Percentiles rank a stretch among this genome's conserved stretches.
Evolutionary conservation across 2,797 vertebrate genomes (phyloP).

Genomic region (Zenarchopterus dispar): DNA sequence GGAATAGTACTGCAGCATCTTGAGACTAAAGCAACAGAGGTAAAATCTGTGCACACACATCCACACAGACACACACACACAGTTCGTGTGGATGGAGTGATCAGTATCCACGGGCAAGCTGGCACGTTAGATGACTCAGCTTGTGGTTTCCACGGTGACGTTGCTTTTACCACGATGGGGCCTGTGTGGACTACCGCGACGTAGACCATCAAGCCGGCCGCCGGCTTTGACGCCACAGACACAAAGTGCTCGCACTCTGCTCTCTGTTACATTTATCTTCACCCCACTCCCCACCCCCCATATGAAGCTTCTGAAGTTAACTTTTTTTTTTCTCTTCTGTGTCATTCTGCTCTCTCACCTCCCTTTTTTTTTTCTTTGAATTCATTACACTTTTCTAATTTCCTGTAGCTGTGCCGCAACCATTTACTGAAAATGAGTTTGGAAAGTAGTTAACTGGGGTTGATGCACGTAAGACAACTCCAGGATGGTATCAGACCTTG

Average conservation of each 20-base stretch:
- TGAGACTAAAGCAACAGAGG: no score
- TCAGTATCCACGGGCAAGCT: no score
- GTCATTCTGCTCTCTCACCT: slow-evolving; percentile 2
- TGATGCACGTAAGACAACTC: slow-evolving; percentile 46
- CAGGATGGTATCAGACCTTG: slow-evolving; percentile 54
- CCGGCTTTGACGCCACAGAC: no score
- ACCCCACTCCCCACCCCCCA: slow-evolving; percentile 1
- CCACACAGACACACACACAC: no score
- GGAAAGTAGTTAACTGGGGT: slow-evolving; percentile 59
- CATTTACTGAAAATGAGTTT: slow-evolving; percentile 67
- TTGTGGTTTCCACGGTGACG: slow-evolving; percentile 19
- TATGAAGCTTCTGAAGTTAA: slow-evolving; percentile 4
- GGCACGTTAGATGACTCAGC: no score
- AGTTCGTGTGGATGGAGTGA: no score
- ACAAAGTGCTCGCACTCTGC: no score
- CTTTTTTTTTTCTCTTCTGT: neutral
- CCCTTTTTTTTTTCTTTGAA: slow-evolving; percentile 33
- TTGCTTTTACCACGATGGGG: slow-evolving; percentile 54
- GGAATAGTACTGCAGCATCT: no score
- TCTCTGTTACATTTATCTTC: neutral
- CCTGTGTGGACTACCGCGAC: slow-evolving; percentile 11
- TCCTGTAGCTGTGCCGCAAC: slow-evolving; percentile 64
- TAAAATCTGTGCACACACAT: no score
- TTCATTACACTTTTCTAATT: slow-evolving; percentile 71
- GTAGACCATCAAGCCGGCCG: no score